These are phyloP conservation scores for Somateria mollissima DNA, from an alignment of 2,797 vertebrate genomes.

Conservation along the genomic window DNA sequence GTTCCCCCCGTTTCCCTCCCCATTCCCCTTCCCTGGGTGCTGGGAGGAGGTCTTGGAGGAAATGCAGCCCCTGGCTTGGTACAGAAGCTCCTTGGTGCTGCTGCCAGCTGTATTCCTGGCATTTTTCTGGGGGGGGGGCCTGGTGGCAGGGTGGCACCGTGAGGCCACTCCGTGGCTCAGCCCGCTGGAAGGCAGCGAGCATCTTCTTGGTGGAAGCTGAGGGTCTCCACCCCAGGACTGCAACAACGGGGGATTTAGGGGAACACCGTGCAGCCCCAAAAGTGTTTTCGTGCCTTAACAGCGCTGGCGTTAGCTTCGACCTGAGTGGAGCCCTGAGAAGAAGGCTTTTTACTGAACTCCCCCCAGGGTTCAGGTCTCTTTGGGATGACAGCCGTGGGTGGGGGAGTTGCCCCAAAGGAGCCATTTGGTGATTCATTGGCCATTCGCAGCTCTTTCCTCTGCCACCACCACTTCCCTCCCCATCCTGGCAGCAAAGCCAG, in stretches of 20 bases:
- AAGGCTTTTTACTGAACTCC: not conserved
- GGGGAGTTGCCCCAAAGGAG: not conserved
- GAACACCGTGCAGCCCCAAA: not conserved
- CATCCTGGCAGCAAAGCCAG: not conserved
- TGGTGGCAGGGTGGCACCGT: not conserved
- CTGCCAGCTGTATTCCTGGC: not conserved
- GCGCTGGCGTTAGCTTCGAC: not conserved
- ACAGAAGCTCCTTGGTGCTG: fast-evolving
- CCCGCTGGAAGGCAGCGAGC: not conserved
- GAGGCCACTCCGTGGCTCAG: not conserved
- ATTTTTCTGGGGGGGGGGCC: not conserved
- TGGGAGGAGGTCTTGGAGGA: not conserved
- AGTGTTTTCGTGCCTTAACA: not conserved
- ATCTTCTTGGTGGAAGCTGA: not conserved
- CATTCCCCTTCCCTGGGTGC: not conserved
- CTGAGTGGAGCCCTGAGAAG: fast-evolving
- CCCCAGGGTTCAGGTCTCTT: not conserved
- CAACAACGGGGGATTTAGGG: not conserved
- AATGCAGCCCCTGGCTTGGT: not conserved
- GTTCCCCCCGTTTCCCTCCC: not conserved
- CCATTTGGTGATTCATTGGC: not conserved
- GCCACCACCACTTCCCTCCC: not conserved
- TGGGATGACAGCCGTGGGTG: not conserved
- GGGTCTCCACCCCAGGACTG: not conserved
- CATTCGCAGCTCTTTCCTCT: not conserved